Conservation (phyloP, 2,888 invertebrate genomes). For the Sinelater perroti region DNA sequence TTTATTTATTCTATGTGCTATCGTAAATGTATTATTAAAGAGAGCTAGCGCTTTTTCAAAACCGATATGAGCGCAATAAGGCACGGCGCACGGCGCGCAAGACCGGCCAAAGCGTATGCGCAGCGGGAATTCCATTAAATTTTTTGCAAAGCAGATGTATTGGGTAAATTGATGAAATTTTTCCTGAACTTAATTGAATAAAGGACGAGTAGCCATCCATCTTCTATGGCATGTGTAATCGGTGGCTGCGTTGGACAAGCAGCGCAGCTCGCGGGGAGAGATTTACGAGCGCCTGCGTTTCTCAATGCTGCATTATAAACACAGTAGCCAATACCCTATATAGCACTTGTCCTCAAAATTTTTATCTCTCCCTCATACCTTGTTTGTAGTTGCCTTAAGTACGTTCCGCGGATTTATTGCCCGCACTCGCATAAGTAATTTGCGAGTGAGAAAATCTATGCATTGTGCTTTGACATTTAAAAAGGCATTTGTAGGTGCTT, state of each 20-base stretch:
- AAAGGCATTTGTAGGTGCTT: too few species aligned
- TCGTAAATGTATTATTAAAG: too few species aligned
- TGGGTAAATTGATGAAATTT: constrained; percentile 2
- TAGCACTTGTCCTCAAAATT: constrained; percentile 62
- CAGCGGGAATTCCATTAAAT: neutral
- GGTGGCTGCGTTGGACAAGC: constrained; percentile 13
- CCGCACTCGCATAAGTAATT: constrained; percentile 52
- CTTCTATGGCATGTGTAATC: constrained; percentile 21
- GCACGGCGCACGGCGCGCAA: too few species aligned
- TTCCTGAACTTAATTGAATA: constrained; percentile 7
- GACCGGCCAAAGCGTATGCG: too few species aligned
- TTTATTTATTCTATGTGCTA: too few species aligned
- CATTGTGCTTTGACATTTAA: constrained; percentile 14
- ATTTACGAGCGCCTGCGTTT: constrained; percentile 55
- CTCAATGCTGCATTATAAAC: constrained; percentile 57
- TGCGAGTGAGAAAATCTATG: constrained; percentile 46
- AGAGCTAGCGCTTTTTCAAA: too few species aligned
- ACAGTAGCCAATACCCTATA: constrained; percentile 60
- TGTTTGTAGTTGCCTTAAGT: constrained; percentile 59
- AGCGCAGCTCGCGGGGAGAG: constrained; percentile 43
- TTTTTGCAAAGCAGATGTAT: neutral
- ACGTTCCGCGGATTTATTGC: constrained; percentile 56
- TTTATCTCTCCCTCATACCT: constrained; percentile 61
- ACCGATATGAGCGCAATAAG: too few species aligned
- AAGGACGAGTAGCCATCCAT: constrained; percentile 17